A percentile compares a stretch with the other conserved stretches of the same genome.
Conservation (phyloP, 2,797 vertebrate genomes). For the Iguana delicatissima region DNA sequence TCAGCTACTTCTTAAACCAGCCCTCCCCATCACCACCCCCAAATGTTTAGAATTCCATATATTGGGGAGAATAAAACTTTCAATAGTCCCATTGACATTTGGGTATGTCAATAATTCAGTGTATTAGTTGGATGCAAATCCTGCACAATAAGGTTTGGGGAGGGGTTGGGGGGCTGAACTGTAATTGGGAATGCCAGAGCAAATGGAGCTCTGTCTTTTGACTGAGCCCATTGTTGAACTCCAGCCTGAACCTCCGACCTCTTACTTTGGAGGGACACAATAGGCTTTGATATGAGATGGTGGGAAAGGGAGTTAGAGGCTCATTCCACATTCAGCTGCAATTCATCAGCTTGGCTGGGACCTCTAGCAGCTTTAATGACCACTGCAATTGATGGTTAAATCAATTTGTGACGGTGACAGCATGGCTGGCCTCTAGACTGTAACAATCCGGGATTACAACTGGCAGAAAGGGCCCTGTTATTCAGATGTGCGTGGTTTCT, state of each 20-base stretch:
- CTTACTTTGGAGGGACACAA: conserved; percentile 91
- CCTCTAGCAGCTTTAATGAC: conserved; percentile 87
- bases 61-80: conserved; percentile 76
- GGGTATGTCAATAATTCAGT: conserved; percentile 81
- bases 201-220: conserved; percentile 83
- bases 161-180: conserved; percentile 72
- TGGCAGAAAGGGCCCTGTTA: conserved; percentile 82
- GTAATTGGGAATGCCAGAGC: conserved; percentile 81
- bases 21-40: background rate
- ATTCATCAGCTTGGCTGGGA: conserved; percentile 87
- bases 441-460: conserved; percentile 90
- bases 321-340: conserved; percentile 89
- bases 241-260: conserved; percentile 89
- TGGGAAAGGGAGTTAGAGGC: conserved; percentile 89
- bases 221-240: conserved; percentile 88
- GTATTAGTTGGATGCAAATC: conserved; percentile 83
- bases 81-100: conserved; percentile 82
- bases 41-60: conserved; percentile 84
- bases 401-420: conserved; percentile 95
- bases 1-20: conserved; percentile 65
- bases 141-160: conserved; percentile 83
- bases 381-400: conserved; percentile 93
- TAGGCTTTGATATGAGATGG: conserved; percentile 93
- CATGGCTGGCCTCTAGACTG: conserved; percentile 89
- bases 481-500: conserved; percentile 81